These are phyloP conservation scores for Rhabditophanes sp. DNA, from an alignment of 2,888 invertebrate genomes.

Conservation along the genomic window DNA sequence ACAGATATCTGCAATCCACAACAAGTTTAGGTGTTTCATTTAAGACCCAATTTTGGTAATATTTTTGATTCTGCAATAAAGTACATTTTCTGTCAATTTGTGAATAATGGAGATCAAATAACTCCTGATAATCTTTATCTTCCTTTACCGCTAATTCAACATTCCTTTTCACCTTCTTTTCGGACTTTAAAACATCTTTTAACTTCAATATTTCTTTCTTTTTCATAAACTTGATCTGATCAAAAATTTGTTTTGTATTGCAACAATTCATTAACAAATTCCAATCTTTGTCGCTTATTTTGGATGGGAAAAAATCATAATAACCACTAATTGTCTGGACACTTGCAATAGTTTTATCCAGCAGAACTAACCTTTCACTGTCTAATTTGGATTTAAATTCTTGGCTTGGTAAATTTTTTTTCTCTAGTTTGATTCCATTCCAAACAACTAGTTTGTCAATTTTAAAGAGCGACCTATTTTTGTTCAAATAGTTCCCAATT, in stretches of 20 bases:
- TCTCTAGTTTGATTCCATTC: no score
- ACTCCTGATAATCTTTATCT: not conserved
- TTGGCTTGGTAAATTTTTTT: no score
- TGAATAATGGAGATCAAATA: not conserved
- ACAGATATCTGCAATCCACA: constrained; percentile 36
- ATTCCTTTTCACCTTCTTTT: constrained; percentile 3
- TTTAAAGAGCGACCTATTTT: no score
- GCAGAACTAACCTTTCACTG: no score
- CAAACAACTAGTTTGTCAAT: no score
- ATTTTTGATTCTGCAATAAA: constrained; percentile 1
- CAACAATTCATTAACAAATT: constrained; percentile 6
- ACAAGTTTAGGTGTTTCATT: constrained; percentile 19
- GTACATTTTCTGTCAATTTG: not conserved
- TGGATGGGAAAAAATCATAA: constrained; percentile 6
- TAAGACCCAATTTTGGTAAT: constrained; percentile 8
- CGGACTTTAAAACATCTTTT: constrained; percentile 6
- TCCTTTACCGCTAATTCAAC: constrained; percentile 1
- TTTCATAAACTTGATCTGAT: constrained; percentile 18
- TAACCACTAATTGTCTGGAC: not conserved
- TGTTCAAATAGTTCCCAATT: no score
- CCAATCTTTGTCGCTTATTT: constrained; percentile 11
- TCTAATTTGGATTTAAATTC: no score
- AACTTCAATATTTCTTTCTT: constrained; percentile 8
- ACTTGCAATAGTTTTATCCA: no score
- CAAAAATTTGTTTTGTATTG: constrained; percentile 16